phyloP scores from a whole-genome alignment of 2,888 invertebrate genomes.

The Oasisia sp. region DNA sequence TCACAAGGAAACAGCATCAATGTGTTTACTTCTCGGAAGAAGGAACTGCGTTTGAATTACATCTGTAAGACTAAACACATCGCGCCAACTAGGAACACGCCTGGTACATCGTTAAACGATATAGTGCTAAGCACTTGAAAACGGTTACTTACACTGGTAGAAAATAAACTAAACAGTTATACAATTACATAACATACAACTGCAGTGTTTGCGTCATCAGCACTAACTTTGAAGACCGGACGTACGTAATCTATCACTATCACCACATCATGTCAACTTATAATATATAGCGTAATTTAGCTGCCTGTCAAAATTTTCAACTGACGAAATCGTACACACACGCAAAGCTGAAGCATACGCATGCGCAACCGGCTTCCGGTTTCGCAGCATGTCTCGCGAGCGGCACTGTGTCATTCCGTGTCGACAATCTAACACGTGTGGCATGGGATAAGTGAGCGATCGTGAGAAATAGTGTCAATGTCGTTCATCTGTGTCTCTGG shows the following conservation, averaged over 20 bases:
- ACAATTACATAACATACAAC: background rate
- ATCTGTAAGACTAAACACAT: conserved; percentile 10
- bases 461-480: background rate
- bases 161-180: background rate
- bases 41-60: background rate
- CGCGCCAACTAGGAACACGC: background rate
- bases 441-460: background rate
- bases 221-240: background rate
- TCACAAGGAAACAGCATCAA: background rate
- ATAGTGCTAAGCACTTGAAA: background rate
- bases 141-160: background rate
- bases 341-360: background rate
- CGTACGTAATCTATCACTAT: background rate
- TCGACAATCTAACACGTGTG: background rate
- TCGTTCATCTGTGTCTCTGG: background rate
- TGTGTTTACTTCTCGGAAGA: conserved; percentile 6
- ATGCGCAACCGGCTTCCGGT: background rate
- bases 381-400: background rate
- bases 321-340: background rate
- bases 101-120: background rate
- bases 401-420: background rate
- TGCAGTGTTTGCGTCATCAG: background rate
- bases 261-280: background rate
- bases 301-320: background rate
- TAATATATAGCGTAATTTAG: background rate